phyloP scores from a whole-genome alignment of 2,888 invertebrate genomes.

The Phlogophora meticulosa region DNA sequence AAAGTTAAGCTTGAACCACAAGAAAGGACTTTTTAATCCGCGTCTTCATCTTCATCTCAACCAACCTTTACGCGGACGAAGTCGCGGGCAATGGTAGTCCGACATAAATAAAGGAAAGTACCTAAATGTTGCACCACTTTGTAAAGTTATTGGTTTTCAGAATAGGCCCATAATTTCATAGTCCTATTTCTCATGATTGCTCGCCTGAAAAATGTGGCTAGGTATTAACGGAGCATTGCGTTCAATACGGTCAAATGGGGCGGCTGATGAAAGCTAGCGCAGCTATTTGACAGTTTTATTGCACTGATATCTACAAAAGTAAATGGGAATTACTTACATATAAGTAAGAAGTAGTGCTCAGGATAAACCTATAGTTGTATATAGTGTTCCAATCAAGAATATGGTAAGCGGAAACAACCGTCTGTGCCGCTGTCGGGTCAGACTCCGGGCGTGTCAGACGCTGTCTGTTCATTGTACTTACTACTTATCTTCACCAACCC shows the following conservation, averaged over 20 bases:
- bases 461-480: slow-evolving; percentile 60
- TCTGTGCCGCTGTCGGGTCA: slow-evolving; percentile 55
- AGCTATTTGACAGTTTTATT: slow-evolving; percentile 33
- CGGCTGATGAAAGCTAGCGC: slow-evolving; percentile 10
- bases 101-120: too few relatives aligned
- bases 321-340: slow-evolving; percentile 28
- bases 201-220: slow-evolving; percentile 6
- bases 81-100: too few relatives aligned
- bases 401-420: slow-evolving; percentile 63
- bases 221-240: neutral
- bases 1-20: too few relatives aligned
- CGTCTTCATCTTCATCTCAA: too few relatives aligned
- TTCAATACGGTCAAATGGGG: slow-evolving; percentile 12
- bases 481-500: slow-evolving; percentile 42
- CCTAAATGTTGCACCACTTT: too few relatives aligned
- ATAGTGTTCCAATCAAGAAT: slow-evolving; percentile 62
- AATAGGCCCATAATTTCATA: neutral
- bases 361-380: too few relatives aligned
- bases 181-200: slow-evolving; percentile 1
- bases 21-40: too few relatives aligned
- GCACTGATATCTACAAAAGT: slow-evolving; percentile 26
- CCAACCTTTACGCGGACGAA: too few relatives aligned
- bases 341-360: slow-evolving; percentile 20
- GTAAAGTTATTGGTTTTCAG: neutral
- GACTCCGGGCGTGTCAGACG: slow-evolving; percentile 35